Evolutionary conservation across 2,113 vertebrate species (phyloP).

Genomic region (Vombatus ursinus): DNA sequence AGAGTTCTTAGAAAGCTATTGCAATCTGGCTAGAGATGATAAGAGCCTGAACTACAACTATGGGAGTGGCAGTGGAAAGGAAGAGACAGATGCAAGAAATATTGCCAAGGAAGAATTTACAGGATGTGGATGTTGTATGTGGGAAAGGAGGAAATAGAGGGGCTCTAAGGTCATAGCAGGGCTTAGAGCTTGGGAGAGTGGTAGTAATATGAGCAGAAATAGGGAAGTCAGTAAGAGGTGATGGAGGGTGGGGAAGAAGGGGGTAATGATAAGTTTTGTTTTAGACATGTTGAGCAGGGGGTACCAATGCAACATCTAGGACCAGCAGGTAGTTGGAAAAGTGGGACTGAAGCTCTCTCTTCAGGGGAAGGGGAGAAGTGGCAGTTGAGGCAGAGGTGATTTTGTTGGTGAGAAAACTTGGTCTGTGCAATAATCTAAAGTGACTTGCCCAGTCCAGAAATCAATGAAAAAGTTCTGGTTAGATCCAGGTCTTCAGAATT

Average conservation of each 20-base stretch:
- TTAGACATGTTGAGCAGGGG: not conserved
- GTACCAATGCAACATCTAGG: not conserved
- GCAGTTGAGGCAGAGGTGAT: not conserved
- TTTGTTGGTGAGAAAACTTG: not conserved
- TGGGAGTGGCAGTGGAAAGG: not conserved
- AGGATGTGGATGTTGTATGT: not conserved
- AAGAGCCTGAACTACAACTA: not conserved
- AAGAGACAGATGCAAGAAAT: not conserved
- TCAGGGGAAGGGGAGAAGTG: not conserved
- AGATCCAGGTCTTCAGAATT: not conserved
- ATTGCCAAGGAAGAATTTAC: not conserved
- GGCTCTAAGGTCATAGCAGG: not conserved
- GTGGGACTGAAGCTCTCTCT: constrained; percentile 10
- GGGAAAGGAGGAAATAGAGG: not conserved
- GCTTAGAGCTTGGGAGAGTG: not conserved
- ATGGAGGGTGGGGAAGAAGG: not conserved
- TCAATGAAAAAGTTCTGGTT: not conserved
- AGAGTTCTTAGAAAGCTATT: constrained; percentile 27
- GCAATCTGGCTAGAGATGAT: constrained; percentile 6
- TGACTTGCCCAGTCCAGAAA: not conserved
- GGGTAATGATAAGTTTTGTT: not conserved
- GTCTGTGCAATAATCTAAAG: not conserved
- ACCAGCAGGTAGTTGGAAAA: not conserved
- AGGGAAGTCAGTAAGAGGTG: not conserved
- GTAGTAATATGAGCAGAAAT: not conserved